Conservation (phyloP, 2,113 vertebrate species). For the Oryzias melastigma region DNA sequence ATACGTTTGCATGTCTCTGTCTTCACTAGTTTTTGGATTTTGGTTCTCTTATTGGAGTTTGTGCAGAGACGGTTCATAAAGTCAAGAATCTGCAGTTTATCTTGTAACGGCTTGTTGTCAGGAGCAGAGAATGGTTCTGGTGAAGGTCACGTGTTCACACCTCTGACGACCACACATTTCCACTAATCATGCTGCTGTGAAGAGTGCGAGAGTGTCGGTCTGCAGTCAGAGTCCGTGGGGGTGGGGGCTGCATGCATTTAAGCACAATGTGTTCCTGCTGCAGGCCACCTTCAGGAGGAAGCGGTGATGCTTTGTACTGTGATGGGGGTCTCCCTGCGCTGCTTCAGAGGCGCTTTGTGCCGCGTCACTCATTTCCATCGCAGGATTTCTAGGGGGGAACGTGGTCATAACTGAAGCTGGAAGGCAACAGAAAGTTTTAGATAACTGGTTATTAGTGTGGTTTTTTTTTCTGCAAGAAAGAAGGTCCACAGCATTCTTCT, state of each 20-base stretch:
- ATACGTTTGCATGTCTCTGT: too few species aligned
- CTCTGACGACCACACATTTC: constrained; percentile 25
- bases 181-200: constrained; percentile 17
- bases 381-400: constrained; percentile 31
- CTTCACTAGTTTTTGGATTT: too few species aligned
- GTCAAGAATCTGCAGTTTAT: too few species aligned
- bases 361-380: constrained; percentile 51
- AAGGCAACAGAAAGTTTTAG: background rate
- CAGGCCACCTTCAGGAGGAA: constrained; percentile 30
- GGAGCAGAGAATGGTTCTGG: too few species aligned
- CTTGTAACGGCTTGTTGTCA: too few species aligned
- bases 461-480: too few species aligned
- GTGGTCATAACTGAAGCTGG: constrained; percentile 4
- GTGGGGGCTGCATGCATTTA: background rate
- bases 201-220: too few species aligned
- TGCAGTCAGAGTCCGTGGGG: too few species aligned
- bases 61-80: too few species aligned
- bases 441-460: background rate
- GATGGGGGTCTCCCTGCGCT: constrained; percentile 39
- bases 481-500: too few species aligned
- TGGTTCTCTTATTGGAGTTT: too few species aligned
- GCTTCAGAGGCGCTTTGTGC: constrained; percentile 23
- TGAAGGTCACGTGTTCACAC: background rate
- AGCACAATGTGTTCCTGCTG: constrained; percentile 24
- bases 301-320: constrained; percentile 27